These are phyloP conservation scores for Diadophis punctatus DNA, from an alignment of 2,113 vertebrate species.

Conservation along the genomic window DNA sequence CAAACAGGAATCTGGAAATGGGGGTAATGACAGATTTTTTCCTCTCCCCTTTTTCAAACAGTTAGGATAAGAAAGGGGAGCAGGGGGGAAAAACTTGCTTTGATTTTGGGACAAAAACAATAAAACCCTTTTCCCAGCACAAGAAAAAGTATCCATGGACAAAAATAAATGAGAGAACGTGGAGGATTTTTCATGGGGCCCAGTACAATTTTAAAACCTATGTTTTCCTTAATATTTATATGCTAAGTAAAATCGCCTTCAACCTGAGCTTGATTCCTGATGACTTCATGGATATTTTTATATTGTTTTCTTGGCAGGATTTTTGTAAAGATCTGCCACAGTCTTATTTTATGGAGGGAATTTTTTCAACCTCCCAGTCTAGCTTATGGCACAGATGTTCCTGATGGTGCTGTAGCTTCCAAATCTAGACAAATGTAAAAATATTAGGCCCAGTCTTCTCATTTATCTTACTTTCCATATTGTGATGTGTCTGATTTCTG, in stretches of 20 bases:
- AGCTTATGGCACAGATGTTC: not conserved
- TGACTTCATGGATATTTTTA: not conserved
- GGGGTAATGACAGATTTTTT: constrained; percentile 57
- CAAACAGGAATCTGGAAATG: constrained; percentile 53
- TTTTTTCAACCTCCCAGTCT: not conserved
- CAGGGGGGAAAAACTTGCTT: not conserved
- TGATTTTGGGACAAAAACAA: constrained; percentile 57
- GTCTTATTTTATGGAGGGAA: not conserved
- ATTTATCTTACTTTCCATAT: not conserved
- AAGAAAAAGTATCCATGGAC: constrained; percentile 47
- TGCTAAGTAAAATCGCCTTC: not conserved
- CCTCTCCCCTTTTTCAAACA: not conserved
- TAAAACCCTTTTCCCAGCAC: not conserved
- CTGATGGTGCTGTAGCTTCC: not conserved
- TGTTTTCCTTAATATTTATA: not conserved
- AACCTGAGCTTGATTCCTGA: not conserved
- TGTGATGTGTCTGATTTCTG: not conserved
- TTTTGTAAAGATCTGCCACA: not conserved
- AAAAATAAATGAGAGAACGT: constrained; percentile 60
- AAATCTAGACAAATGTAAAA: not conserved
- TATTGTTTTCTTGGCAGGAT: not conserved
- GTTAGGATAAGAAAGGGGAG: constrained; percentile 19
- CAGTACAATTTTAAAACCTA: constrained; percentile 54
- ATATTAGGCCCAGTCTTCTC: constrained; percentile 1
- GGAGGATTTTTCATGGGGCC: not conserved